A percentile compares a stretch with the other conserved stretches of the same genome.
Conservation (phyloP, 2,888 invertebrate species). For the Halictus ligatus region DNA sequence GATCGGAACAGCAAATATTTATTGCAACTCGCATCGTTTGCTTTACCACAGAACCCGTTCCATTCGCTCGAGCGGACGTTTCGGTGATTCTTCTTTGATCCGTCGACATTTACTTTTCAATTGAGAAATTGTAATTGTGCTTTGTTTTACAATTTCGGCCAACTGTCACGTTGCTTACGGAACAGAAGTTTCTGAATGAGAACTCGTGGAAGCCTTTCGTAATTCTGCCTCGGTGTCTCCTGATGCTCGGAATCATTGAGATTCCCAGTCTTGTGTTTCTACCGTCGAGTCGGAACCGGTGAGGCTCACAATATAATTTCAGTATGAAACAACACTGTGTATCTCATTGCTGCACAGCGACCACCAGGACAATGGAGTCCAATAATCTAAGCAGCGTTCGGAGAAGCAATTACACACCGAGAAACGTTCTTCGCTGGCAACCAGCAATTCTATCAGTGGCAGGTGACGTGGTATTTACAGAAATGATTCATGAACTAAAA, state of each 20-base stretch:
- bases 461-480: neutral
- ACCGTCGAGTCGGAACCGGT: neutral
- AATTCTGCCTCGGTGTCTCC: neutral
- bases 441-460: neutral
- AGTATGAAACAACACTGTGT: neutral
- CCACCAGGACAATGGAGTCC: neutral
- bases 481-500: neutral
- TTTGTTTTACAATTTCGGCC: too few relatives aligned
- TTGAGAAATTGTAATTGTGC: too few relatives aligned
- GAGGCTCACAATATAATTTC: neutral
- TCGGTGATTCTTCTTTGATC: neutral
- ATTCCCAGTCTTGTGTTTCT: neutral
- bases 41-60: neutral
- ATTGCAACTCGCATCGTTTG: neutral
- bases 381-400: constrained; percentile 23
- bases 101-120: too few relatives aligned
- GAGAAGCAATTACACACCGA: constrained; percentile 25
- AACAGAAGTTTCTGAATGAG: neutral
- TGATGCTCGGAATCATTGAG: neutral
- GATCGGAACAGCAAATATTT: neutral
- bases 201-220: too few relatives aligned
- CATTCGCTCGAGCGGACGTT: too few relatives aligned
- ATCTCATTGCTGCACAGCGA: neutral
- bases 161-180: neutral
- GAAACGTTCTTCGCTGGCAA: neutral